Evolutionary conservation across 2,888 invertebrate genomes (phyloP).

Genomic region (Drosophila falleni): DNA sequence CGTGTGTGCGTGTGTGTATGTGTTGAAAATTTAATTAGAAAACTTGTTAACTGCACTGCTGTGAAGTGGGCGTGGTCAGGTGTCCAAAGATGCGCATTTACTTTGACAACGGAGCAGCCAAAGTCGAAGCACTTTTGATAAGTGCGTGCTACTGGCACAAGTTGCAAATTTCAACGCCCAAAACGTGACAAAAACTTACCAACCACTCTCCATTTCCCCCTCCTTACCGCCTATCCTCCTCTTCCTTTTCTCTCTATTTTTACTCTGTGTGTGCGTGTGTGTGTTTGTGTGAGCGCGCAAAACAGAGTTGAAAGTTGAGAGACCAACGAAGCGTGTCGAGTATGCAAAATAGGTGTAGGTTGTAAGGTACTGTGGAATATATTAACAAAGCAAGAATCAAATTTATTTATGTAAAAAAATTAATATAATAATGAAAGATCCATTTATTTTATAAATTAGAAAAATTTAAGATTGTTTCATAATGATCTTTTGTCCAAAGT

Average conservation of each 20-base stretch:
- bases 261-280: conserved; percentile 28
- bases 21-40: conserved; percentile 69
- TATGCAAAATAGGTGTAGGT: conserved; percentile 62
- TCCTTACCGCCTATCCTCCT: not conserved
- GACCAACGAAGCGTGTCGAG: conserved; percentile 67
- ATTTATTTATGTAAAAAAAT: not conserved
- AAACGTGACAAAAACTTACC: conserved; percentile 70
- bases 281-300: conserved; percentile 25
- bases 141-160: conserved; percentile 69
- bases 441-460: too few relatives aligned
- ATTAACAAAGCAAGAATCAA: not conserved
- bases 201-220: conserved; percentile 18
- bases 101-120: conserved; percentile 53
- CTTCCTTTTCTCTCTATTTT: not conserved
- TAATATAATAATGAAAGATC: too few relatives aligned
- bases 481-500: too few relatives aligned
- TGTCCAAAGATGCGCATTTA: conserved; percentile 60
- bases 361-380: conserved; percentile 21
- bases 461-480: too few relatives aligned
- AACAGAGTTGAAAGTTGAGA: conserved; percentile 36
- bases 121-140: conserved; percentile 73
- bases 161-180: conserved; percentile 67
- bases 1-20: conserved; percentile 18
- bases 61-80: conserved; percentile 35
- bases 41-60: conserved; percentile 44